These are phyloP conservation scores for Zeugodacus cucurbitae DNA, from an alignment of 1,140 invertebrate genomes.

Conservation along the genomic window DNA sequence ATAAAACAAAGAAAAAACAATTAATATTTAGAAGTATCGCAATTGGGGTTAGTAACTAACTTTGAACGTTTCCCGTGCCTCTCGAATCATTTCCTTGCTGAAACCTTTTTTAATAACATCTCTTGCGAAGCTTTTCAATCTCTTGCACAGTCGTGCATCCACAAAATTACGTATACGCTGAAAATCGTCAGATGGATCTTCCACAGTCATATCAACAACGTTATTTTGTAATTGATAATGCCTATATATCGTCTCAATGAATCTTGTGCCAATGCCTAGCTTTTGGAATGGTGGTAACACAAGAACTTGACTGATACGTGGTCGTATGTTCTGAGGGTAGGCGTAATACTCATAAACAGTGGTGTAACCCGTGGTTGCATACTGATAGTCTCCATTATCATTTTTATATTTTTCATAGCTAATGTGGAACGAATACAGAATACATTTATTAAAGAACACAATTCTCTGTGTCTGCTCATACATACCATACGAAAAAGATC, in stretches of 20 bases:
- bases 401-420: conserved; percentile 86
- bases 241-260: conserved; percentile 79
- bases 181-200: conserved; percentile 92
- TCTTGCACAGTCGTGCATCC: conserved; percentile 80
- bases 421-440: conserved; percentile 18
- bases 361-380: conserved; percentile 86
- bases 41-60: conserved; percentile 64
- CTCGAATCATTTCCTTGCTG: conserved; percentile 78
- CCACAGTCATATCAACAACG: conserved; percentile 91
- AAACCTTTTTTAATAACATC: conserved; percentile 79
- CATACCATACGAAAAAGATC: conserved; percentile 91
- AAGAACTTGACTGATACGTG: conserved; percentile 91
- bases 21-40: not conserved
- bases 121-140: conserved; percentile 75
- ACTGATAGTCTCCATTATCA: conserved; percentile 72
- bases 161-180: conserved; percentile 90
- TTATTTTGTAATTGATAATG: conserved; percentile 75
- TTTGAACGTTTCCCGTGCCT: conserved; percentile 82
- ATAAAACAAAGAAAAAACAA: not conserved
- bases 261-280: conserved; percentile 82
- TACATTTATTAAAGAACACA: not conserved
- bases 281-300: conserved; percentile 90
- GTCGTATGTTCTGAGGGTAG: conserved; percentile 86
- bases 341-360: conserved; percentile 96
- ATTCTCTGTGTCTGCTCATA: conserved; percentile 44